Evolutionary conservation across 2,113 vertebrate genomes (phyloP), one percentile per base, ranked within the genome.

Genomic region (Tachysurus vachellii): DNA sequence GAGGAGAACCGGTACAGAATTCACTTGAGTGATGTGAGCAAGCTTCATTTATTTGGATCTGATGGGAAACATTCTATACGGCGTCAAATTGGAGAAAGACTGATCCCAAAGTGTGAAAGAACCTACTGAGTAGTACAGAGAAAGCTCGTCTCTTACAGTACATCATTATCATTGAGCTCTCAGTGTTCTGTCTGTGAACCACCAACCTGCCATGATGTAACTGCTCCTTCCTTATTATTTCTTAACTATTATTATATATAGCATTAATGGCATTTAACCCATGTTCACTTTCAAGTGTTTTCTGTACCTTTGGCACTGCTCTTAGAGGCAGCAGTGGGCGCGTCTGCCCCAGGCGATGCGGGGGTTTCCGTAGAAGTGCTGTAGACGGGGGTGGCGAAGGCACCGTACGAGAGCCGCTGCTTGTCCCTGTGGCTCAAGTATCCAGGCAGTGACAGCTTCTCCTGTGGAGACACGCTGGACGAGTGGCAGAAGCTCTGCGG

Each of bases 401-500:
- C 96, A 77, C 96, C 94, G 0, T 97, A 97, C 71, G 97, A 97
- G 70, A 97, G 95, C 87, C 97, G 94, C 88, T 97, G 97, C 86
- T 97, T 97, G 91, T 97, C 97, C 89, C 96, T 92, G 2, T 95
- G 96, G 80, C 95, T 96, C 91, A 95, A 91, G 90, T 96, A 96
- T 1, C 96, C 93, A 0, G 96, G 96, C 88, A 97, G 92, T 8
- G 95, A 91, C 91, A 97, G 91, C 91, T 97, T 97, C 93, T 97
- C 97, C 92, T 97, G 97, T 0, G 97, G 95, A 76, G 96, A 97
- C 92, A 96, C 84, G 88, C 96, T 97, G 21, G 96, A 97, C n/a
- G 97, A 96, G 89, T 97, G 97, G 93, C 97, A 97, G 91, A 97
- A 97, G 90, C 97, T 97, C 91, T 97, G 96, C 1, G 97, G 97